Conservation (phyloP, 2,113 vertebrate species). For the Dromas ardeola region DNA sequence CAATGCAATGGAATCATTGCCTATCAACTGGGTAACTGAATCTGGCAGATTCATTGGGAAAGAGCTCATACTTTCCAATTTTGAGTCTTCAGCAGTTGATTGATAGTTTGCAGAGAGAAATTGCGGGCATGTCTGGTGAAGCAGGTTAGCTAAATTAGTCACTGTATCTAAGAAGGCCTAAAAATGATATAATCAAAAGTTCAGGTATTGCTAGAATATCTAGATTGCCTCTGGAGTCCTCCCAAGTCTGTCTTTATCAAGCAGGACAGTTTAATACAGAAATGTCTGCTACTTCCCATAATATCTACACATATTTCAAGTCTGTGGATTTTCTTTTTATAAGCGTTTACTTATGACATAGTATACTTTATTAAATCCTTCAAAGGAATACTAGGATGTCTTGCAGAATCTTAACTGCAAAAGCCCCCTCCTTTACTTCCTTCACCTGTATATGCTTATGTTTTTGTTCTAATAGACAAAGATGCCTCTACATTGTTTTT, state of each 20-base stretch:
- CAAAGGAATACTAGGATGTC: neutral
- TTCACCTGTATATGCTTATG: neutral
- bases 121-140: neutral
- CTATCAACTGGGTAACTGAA: neutral
- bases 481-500: neutral
- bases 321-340: neutral
- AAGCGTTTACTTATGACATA: neutral
- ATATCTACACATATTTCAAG: neutral
- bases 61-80: neutral
- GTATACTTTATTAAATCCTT: neutral
- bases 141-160: neutral
- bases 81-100: neutral
- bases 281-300: neutral
- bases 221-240: neutral
- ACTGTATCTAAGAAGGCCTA: neutral
- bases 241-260: neutral
- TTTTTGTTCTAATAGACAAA: neutral
- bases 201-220: neutral
- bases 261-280: neutral
- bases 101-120: neutral
- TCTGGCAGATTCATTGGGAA: neutral
- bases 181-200: neutral
- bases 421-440: neutral
- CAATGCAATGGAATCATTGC: neutral
- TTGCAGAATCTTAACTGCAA: neutral